Evolutionary conservation across 2,888 invertebrate genomes (phyloP), one percentile per base, ranked within the genome.

Genomic region (Troides helena): DNA sequence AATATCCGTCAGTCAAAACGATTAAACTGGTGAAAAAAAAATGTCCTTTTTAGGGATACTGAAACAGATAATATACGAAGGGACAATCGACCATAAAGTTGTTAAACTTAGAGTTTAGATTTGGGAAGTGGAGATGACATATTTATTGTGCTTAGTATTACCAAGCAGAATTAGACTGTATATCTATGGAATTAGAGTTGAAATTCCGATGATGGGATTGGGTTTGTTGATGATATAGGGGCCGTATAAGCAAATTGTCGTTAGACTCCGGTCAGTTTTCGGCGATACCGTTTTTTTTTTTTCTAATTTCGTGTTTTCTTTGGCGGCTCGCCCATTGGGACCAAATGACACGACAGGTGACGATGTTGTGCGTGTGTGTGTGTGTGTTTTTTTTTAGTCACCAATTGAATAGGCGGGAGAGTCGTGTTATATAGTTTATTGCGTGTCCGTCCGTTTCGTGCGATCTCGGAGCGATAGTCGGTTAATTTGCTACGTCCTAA

Each of bases 301-400:
- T 86, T 84, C 77, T 82, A 85, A 85, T 84, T 85, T 83, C 78
- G 76, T 86, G 83, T 87, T 88, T 89, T 90, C 89, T 91, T 91
- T 90, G 91, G 88, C 91, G 91, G 90, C 82, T 72, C 81, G 84
- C 88, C 89, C 89, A 90, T 89, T 88, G 88, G 87, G 77, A 88
- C 92, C 92, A 92, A 92, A 92, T 92, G 92, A 92, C 92, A 92
- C 90, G 91, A 90, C 92, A 92, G 92, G 92, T 92, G 92, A 91
- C 89, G 89, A 81, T 76, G 78, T 81, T 82, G 30, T 30, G 5
- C 5, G 30, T 30, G 25, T 25, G 30, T 30, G 30, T 30, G 25
- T 25, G 30, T 30, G 30, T 30, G 30, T 87, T 89, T 88, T 87
- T 84, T 76, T 74, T 60, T 69, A 5, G 50, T 50, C 14, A 50